Base-by-base conservation (phyloP, 2,888 invertebrate species). In the Cosmia pyralina region DNA sequence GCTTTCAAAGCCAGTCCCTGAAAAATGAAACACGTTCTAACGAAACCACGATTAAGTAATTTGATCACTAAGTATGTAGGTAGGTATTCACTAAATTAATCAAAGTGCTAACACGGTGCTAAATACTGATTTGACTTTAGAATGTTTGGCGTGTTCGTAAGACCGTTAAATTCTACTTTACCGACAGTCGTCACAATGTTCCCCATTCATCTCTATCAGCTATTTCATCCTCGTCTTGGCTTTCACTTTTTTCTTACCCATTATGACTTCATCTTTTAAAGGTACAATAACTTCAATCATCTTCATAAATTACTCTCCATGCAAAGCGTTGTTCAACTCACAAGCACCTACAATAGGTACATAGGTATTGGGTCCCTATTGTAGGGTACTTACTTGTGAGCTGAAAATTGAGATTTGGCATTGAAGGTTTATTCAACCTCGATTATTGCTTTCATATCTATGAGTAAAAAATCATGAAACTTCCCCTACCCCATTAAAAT, bases 1-100 rank as follows among this genome's bases (percentile, higher is more conserved):
- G 92, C 83, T 88, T 93, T 95, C 38, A 96, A 84, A n/a, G 92
- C 94, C 13, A 94, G 85, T 4, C 95, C 95, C 95, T 96, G 89
- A 50, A 92, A 90, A 69, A 59, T 46, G 1, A 44, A 60, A 22
- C 3, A 76, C 10, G 38, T 10, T 46, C 50, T 15, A 17, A 7
- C 1, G 11, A 70, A 7, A 15, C 57, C 10, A 34, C 4, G 1
- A 55, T 7, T 8, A n/a, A n/a, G n/a, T 28, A 13, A 22, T 50
- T 60, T 41, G 4, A 8, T 34, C 19, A 22, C 41, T 65, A 17
- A 3, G 0, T 28, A 28, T 4, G 55, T n/a, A 50, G n/a, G 55
- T n/a, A 50, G n/a, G 3, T 28, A 28, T 22, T 13, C 22, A 22
- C 6, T 5, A 13, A 53, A 53, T 10, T 0, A 50, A n/a, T 52